Evolutionary conservation across 2,113 vertebrate genomes (phyloP).

Genomic region (Garra rufa): DNA sequence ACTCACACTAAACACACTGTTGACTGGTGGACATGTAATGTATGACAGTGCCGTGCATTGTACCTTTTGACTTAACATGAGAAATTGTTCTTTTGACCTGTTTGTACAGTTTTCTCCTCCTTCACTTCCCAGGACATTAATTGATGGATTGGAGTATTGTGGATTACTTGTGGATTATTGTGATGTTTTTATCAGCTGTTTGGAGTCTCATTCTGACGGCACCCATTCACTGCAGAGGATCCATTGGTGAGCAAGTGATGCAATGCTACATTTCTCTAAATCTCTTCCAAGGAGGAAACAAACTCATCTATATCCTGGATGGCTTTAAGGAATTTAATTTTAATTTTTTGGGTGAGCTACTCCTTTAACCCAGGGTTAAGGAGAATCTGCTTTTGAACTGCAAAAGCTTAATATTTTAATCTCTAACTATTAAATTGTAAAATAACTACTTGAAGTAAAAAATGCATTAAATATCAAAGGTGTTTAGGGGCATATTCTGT

Average conservation of each 20-base stretch:
- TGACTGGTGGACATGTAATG: neutral
- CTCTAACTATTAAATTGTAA: neutral
- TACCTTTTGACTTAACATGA: neutral
- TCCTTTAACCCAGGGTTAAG: neutral
- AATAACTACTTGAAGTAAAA: neutral
- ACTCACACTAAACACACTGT: conserved; percentile 38
- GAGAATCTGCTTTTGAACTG: neutral
- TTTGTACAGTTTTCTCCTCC: too few relatives aligned
- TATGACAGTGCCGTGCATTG: neutral
- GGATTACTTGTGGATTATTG: too few relatives aligned
- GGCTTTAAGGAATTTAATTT: too few relatives aligned
- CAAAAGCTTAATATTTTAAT: neutral
- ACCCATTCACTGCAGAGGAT: too few relatives aligned
- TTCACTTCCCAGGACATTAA: too few relatives aligned
- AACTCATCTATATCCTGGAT: neutral
- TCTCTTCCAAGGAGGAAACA: neutral
- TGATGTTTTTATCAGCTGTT: too few relatives aligned
- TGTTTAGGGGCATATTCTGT: neutral
- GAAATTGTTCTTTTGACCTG: neutral
- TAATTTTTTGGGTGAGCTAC: too few relatives aligned
- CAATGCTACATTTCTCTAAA: neutral
- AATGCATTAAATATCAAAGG: neutral
- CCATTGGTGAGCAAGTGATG: too few relatives aligned
- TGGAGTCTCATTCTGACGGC: too few relatives aligned
- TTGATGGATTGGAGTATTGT: too few relatives aligned